A percentile compares a stretch with the other conserved stretches of the same genome.
phyloP scores from a whole-genome alignment of 1,140 invertebrate genomes.

The Drosophila trapezifrons region DNA sequence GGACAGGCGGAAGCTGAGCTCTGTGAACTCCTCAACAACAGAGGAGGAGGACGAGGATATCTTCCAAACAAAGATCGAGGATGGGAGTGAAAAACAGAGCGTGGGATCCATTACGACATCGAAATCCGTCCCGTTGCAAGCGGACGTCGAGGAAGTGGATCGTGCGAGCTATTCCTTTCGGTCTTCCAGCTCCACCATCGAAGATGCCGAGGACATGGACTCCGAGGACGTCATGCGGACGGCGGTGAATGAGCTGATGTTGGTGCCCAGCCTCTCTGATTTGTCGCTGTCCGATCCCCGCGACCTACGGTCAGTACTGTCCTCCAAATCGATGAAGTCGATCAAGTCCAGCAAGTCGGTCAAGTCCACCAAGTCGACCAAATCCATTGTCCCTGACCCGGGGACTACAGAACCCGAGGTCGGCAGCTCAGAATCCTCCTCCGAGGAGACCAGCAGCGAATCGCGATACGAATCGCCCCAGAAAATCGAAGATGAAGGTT shows the following conservation, averaged over 20 bases:
- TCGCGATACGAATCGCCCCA: not conserved
- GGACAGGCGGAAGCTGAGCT: too few species aligned
- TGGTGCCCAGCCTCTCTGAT: constrained; percentile 20
- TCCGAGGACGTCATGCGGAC: not conserved
- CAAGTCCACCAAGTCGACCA: not conserved
- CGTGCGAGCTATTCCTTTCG: too few species aligned
- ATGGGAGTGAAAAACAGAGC: too few species aligned
- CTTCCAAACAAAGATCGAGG: too few species aligned
- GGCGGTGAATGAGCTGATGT: constrained; percentile 14
- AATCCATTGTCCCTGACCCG: not conserved
- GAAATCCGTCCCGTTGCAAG: too few species aligned
- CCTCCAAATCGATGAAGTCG: not conserved
- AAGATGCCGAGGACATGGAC: not conserved
- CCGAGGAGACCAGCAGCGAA: not conserved
- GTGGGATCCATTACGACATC: too few species aligned
- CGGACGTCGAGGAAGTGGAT: too few species aligned
- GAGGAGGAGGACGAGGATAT: too few species aligned
- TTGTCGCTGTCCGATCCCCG: not conserved
- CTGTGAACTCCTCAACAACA: too few species aligned
- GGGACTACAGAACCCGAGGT: not conserved
- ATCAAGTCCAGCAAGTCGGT: not conserved
- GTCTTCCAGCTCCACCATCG: too few species aligned
- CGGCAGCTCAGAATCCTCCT: not conserved
- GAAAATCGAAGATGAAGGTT: not conserved
- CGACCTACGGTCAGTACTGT: accelerated